Percentiles rank a stretch among this genome's conserved stretches.
Conservation (phyloP, 2,113 vertebrate species). For the Xiphorhynchus elegans region DNA sequence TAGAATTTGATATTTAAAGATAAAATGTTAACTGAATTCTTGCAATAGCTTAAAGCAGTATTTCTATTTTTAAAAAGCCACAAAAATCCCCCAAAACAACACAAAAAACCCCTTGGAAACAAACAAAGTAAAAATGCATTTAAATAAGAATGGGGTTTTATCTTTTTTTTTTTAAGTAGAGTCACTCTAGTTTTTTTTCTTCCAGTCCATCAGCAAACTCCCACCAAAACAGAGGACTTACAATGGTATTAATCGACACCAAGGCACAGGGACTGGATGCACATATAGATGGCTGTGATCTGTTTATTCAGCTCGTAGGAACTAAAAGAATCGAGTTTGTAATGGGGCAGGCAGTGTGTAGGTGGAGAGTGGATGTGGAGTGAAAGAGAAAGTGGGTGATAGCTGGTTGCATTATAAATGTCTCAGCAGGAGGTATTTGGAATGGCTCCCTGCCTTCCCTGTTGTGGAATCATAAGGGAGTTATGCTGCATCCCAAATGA, state of each 20-base stretch:
- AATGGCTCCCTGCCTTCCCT: conserved; percentile 31
- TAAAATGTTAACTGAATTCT: not conserved
- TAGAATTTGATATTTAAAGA: not conserved
- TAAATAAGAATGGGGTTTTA: not conserved
- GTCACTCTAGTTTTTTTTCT: not conserved
- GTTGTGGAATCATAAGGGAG: conserved; percentile 45
- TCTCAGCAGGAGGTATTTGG: conserved; percentile 51
- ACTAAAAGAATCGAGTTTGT: not conserved
- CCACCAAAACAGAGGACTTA: not conserved
- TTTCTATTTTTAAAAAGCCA: not conserved
- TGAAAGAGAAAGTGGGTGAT: conserved; percentile 14
- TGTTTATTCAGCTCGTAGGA: not conserved
- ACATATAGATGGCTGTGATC: not conserved
- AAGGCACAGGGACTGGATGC: not conserved
- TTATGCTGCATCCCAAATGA: conserved; percentile 61
- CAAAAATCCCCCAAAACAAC: not conserved
- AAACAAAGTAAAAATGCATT: not conserved
- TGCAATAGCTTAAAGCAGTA: not conserved
- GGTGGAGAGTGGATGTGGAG: not conserved
- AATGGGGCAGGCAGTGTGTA: not conserved
- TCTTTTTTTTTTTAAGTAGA: not conserved
- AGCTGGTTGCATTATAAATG: conserved; percentile 4
- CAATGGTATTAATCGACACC: not conserved
- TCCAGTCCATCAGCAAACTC: not conserved
- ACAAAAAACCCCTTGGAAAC: not conserved